These are phyloP conservation scores for Philopotamus ludificatus DNA, from an alignment of 1,140 invertebrate genomes.

Conservation along the genomic window DNA sequence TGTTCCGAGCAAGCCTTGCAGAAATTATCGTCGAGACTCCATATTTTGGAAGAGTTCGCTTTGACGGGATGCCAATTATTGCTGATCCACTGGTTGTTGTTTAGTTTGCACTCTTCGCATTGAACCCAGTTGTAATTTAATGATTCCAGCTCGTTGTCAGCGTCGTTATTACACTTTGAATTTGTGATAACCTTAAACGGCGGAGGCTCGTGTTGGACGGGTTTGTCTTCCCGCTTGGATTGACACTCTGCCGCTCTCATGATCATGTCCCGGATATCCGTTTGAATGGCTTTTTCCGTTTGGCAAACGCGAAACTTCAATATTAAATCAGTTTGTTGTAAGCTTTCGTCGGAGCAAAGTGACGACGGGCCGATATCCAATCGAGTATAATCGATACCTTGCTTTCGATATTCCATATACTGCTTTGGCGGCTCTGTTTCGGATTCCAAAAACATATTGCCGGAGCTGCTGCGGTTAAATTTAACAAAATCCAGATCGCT, in stretches of 20 bases:
- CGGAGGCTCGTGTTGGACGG: background rate
- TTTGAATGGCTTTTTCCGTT: slow-evolving; percentile 56
- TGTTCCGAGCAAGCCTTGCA: slow-evolving; percentile 43
- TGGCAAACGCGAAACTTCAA: slow-evolving; percentile 56
- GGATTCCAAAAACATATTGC: slow-evolving; percentile 51
- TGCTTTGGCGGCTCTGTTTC: slow-evolving; percentile 46
- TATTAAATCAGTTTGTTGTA: slow-evolving; percentile 50
- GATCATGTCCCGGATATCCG: slow-evolving; percentile 43
- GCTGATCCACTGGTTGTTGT: slow-evolving; percentile 27
- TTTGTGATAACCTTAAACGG: background rate
- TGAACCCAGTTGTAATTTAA: slow-evolving; percentile 36
- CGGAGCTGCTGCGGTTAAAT: slow-evolving; percentile 54
- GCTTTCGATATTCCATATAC: slow-evolving; percentile 56
- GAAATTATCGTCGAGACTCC: slow-evolving; percentile 37
- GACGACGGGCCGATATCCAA: slow-evolving; percentile 47
- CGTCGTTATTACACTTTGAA: slow-evolving; percentile 13
- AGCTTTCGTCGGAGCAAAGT: slow-evolving; percentile 48
- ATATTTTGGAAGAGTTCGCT: slow-evolving; percentile 33
- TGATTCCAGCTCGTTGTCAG: slow-evolving; percentile 28
- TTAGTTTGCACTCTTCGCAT: slow-evolving; percentile 35
- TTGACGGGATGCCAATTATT: slow-evolving; percentile 20
- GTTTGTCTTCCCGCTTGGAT: background rate
- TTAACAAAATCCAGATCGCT: slow-evolving; percentile 62
- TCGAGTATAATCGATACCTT: slow-evolving; percentile 50
- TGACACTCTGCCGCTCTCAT: too few species aligned